A percentile compares a stretch with the other conserved stretches of the same genome.
Evolutionary conservation across 2,888 invertebrate genomes (phyloP).

Genomic region (Cybosia mesomella): DNA sequence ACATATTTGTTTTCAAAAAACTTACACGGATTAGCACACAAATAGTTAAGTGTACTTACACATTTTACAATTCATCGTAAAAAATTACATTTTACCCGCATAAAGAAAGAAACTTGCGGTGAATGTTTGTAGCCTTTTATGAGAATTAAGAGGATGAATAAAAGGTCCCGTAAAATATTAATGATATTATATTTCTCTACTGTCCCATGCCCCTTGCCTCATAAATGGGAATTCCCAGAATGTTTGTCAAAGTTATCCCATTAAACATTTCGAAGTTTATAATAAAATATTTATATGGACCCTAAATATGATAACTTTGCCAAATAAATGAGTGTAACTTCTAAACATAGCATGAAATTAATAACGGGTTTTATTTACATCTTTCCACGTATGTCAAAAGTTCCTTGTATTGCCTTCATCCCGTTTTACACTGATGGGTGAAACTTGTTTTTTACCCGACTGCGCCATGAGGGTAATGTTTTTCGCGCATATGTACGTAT

Average conservation of each 20-base stretch:
- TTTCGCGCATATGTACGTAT: too few relatives aligned
- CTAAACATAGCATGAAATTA: not conserved
- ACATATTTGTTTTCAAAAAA: too few relatives aligned
- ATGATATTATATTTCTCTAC: constrained; percentile 36
- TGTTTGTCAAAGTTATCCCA: constrained; percentile 41
- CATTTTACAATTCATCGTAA: constrained; percentile 40
- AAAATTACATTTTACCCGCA: constrained; percentile 43
- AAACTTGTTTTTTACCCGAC: too few relatives aligned
- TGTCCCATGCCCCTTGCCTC: constrained; percentile 32
- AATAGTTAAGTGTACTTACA: not conserved
- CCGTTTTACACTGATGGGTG: too few relatives aligned
- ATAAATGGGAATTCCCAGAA: constrained; percentile 41
- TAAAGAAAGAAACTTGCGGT: constrained; percentile 36
- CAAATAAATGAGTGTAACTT: not conserved
- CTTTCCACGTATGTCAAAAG: not conserved
- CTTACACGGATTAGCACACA: too few relatives aligned
- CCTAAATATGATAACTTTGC: constrained; percentile 3
- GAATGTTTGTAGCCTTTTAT: constrained; percentile 35
- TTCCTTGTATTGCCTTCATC: not conserved
- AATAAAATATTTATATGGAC: constrained; percentile 23
- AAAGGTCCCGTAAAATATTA: constrained; percentile 41
- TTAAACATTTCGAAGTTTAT: constrained; percentile 28
- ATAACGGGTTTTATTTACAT: not conserved
- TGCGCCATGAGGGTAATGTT: too few relatives aligned
- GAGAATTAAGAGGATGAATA: constrained; percentile 43